Base-by-base conservation (phyloP, 2,113 vertebrate species). In the Seriola rivoliana region DNA sequence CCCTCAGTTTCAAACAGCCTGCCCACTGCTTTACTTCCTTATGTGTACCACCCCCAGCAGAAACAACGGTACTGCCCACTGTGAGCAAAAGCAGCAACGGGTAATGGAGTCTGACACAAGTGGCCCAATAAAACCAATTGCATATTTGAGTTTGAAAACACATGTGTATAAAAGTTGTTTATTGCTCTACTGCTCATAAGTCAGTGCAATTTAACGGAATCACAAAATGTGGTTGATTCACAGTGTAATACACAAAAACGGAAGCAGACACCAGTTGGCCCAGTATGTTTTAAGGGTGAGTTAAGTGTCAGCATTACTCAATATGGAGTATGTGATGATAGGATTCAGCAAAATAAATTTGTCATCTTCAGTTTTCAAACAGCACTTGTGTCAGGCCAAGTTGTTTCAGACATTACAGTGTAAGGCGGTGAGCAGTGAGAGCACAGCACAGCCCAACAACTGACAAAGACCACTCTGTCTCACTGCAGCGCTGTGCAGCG, bases 401-500 rank as follows among this genome's bases (percentile, higher is more conserved):
- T 69, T 57, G 46, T 75, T 80, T 86, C 88, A 90, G 85, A 87
- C 87, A 73, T 81, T 81, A 87, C 80, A 73, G 78, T 21, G 29
- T 4, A 55, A 75, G 70, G 68, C 19, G 36, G 70, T 12, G 10
- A 74, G 82, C 63, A 42, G 67, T 62, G 59, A 73, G 87, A 78
- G 57, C 36, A 74, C 21, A 48, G 44, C 34, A 8, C 66, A 40
- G 73, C 63, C 67, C 32, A 8, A 21, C 38, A 64, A n/a, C 55
- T 40, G 13, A 93, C 92, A 95, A 94, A 90, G 88, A 60, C 36
- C n/a, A 8, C 84, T 90, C 87, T 94, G 90, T 95, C 75, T 88
- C 59, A 36, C 36, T 71, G 71, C 59, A 70, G 80, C 77, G 19
- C 73, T 48, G 38, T 40, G 73, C 40, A 42, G 85, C 69, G 25